These are phyloP conservation scores for Frankliniella fusca DNA, from an alignment of 2,888 invertebrate species.

Conservation along the genomic window DNA sequence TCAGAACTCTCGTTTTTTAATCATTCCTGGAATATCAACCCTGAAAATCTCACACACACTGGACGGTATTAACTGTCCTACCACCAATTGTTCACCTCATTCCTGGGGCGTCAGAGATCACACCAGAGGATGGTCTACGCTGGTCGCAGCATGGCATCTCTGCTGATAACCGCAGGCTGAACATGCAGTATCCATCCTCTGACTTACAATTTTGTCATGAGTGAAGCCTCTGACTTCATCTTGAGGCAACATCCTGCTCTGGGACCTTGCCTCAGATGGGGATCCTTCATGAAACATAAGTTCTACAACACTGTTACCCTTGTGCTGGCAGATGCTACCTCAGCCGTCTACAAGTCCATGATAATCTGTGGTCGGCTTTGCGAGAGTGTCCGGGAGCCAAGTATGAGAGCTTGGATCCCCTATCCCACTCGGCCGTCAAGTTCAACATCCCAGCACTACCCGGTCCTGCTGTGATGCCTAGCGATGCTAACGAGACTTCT, in stretches of 20 bases:
- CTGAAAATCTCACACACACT: neutral
- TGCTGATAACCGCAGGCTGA: neutral
- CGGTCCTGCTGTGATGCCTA: neutral
- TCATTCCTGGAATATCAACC: neutral
- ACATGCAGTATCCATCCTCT: slow-evolving; percentile 5
- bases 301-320: slow-evolving; percentile 3
- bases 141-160: neutral
- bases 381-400: neutral
- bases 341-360: slow-evolving; percentile 18
- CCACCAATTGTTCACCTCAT: neutral
- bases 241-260: slow-evolving; percentile 9
- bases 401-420: slow-evolving; percentile 16
- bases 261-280: neutral
- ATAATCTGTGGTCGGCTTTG: neutral
- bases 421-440: neutral
- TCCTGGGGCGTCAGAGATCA: neutral
- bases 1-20: neutral
- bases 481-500: neutral
- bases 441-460: neutral
- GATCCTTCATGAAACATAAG: neutral
- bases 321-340: slow-evolving; percentile 16
- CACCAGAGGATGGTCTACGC: slow-evolving; percentile 1
- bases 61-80: neutral
- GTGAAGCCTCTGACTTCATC: neutral
- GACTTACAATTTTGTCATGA: neutral